Percentiles rank a stretch among this genome's conserved stretches.
phyloP scores from a whole-genome alignment of 2,113 vertebrate species.

The Noctilio leporinus region DNA sequence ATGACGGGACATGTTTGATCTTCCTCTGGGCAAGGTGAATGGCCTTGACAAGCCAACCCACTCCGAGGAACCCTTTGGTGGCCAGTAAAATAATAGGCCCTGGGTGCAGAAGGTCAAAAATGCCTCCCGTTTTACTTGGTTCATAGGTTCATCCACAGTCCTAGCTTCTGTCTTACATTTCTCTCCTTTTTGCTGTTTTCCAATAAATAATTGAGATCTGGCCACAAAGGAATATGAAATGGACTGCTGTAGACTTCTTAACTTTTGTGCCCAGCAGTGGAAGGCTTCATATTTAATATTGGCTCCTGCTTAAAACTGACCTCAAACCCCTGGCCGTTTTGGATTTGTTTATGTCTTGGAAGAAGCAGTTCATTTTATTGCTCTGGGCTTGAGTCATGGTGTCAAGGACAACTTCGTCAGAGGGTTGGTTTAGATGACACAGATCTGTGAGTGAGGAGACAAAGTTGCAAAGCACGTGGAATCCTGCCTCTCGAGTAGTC shows the following conservation, averaged over 20 bases:
- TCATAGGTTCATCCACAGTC: neutral
- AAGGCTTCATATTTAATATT: neutral
- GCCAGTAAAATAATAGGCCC: neutral
- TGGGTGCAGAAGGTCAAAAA: neutral
- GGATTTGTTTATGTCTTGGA: neutral
- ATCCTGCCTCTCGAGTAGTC: neutral
- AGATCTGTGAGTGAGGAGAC: neutral
- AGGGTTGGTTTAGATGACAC: neutral
- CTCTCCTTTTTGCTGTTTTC: constrained; percentile 42
- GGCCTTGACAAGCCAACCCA: neutral
- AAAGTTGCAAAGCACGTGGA: rapidly evolving
- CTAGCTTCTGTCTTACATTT: constrained; percentile 42
- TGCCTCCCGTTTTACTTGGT: neutral
- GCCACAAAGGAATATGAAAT: neutral
- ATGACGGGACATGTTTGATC: neutral
- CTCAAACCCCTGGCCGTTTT: neutral
- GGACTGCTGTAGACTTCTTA: constrained; percentile 2
- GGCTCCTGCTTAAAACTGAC: neutral
- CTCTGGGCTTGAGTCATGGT: rapidly evolving
- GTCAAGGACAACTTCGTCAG: neutral
- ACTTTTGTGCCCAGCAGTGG: neutral
- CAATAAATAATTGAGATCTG: neutral
- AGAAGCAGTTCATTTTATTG: neutral
- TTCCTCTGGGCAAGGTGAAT: neutral
- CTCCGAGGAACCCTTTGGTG: neutral